phyloP scores from a whole-genome alignment of 2,797 vertebrate genomes.

The Pseudotriccus pelzelni region DNA sequence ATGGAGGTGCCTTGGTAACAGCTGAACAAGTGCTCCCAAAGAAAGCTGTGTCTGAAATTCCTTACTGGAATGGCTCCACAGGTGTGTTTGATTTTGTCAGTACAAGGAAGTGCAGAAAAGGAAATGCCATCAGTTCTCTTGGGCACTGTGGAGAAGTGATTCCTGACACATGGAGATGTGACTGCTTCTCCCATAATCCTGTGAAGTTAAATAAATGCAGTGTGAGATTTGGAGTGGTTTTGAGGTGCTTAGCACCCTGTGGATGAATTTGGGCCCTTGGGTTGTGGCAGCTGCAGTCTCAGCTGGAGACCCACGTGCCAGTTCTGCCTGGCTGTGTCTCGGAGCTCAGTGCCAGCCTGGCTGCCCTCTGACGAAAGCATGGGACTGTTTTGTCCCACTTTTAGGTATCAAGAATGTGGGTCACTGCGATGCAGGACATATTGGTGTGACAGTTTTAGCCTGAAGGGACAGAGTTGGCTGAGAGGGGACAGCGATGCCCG shows the following conservation, averaged over 20 bases:
- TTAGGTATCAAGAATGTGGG: slow-evolving; percentile 28
- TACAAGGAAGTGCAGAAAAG: background rate
- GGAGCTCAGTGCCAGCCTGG: background rate
- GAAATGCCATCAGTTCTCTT: background rate
- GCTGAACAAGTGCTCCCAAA: background rate
- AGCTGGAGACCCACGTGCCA: background rate
- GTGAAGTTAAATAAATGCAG: background rate
- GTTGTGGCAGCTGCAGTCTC: background rate
- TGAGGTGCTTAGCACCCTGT: background rate
- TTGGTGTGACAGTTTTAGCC: background rate
- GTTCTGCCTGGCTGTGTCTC: background rate
- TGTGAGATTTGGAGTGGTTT: background rate
- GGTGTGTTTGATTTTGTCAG: background rate
- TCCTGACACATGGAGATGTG: background rate
- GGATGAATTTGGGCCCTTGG: background rate
- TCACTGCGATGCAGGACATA: slow-evolving; percentile 4
- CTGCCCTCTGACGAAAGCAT: background rate
- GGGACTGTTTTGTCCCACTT: slow-evolving; percentile 14
- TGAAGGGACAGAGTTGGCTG: slow-evolving; percentile 4
- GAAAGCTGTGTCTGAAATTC: background rate
- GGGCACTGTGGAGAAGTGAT: background rate
- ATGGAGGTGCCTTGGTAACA: background rate
- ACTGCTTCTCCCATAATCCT: background rate
- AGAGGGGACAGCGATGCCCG: background rate
- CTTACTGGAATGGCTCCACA: background rate